These are phyloP conservation scores for Acanthosoma haemorrhoidale DNA, from an alignment of 2,888 invertebrate species.

Conservation along the genomic window DNA sequence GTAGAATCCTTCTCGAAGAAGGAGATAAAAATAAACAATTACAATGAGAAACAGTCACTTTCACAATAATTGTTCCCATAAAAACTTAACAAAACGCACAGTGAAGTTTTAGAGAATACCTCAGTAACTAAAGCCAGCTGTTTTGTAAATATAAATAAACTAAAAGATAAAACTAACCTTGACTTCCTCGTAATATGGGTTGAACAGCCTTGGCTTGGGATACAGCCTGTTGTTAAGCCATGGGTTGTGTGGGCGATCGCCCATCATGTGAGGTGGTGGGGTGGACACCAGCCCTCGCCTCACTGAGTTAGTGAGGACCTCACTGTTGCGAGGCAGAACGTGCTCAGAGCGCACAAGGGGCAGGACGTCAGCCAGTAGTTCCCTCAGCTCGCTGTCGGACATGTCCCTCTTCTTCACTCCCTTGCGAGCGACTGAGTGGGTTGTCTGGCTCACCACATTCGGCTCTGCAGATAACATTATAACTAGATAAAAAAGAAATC, in stretches of 20 bases:
- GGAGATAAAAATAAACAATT: no score
- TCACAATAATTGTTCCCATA: no score
- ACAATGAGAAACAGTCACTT: no score
- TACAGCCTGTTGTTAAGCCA: constrained; percentile 67
- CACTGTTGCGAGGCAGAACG: constrained; percentile 77
- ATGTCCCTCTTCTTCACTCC: constrained; percentile 75
- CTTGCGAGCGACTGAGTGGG: constrained; percentile 83
- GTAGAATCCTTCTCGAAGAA: no score
- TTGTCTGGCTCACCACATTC: constrained; percentile 82
- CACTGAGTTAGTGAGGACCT: constrained; percentile 63
- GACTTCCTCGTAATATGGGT: constrained; percentile 91
- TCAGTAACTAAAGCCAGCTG: not conserved
- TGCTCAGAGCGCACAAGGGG: constrained; percentile 85
- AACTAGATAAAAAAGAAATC: not conserved
- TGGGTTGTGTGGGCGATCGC: constrained; percentile 54
- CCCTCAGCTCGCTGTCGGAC: constrained; percentile 78
- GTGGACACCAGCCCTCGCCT: constrained; percentile 71
- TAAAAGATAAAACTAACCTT: constrained; percentile 54
- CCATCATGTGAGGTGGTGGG: constrained; percentile 80
- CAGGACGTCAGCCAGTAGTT: constrained; percentile 75
- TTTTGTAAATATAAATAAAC: not conserved
- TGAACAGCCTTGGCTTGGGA: constrained; percentile 82
- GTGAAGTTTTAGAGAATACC: not conserved
- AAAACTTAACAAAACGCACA: no score
- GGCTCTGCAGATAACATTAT: constrained; percentile 59